Conservation (phyloP, 1,140 invertebrate genomes). For the Bradynema listronoti region DNA sequence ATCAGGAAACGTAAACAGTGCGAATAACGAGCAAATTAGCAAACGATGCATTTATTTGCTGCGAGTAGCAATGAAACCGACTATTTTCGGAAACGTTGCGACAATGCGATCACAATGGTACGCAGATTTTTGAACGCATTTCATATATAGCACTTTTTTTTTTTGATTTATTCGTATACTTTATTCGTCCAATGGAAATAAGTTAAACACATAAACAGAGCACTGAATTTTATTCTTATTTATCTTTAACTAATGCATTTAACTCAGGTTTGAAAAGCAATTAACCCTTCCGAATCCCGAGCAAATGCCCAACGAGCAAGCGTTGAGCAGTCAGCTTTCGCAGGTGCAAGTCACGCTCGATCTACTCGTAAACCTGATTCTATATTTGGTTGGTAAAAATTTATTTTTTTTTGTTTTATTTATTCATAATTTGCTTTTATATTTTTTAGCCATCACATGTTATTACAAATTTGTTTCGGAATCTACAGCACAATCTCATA, state of each 20-base stretch:
- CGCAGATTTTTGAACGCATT: conserved; percentile 1
- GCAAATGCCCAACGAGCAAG: conserved; percentile 4
- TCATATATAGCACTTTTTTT: no score
- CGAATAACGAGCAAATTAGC: conserved; percentile 17
- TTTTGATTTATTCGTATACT: no score
- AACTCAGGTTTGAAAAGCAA: conserved; percentile 37
- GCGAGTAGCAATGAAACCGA: conserved; percentile 41
- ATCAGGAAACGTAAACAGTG: conserved; percentile 6
- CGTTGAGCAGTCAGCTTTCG: conserved; percentile 6
- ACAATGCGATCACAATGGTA: conserved; percentile 24
- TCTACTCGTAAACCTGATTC: conserved; percentile 23
- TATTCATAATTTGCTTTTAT: not conserved
- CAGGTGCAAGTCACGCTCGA: conserved; percentile 17
- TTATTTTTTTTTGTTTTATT: conserved; percentile 13
- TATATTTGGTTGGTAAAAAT: conserved; percentile 7
- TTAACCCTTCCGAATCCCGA: conserved; percentile 19
- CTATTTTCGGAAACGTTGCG: conserved; percentile 43
- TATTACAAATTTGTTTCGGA: conserved; percentile 28
- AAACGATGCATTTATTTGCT: conserved; percentile 24
- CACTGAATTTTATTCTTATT: conserved; percentile 8
- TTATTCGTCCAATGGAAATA: no score
- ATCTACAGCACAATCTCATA: conserved; percentile 31
- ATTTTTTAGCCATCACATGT: conserved; percentile 18
- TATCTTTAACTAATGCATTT: not conserved
- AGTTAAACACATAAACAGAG: no score